Base-by-base conservation (phyloP, 53 echinoderm and acorn worm genomes). In the Echinarachnius parma region DNA sequence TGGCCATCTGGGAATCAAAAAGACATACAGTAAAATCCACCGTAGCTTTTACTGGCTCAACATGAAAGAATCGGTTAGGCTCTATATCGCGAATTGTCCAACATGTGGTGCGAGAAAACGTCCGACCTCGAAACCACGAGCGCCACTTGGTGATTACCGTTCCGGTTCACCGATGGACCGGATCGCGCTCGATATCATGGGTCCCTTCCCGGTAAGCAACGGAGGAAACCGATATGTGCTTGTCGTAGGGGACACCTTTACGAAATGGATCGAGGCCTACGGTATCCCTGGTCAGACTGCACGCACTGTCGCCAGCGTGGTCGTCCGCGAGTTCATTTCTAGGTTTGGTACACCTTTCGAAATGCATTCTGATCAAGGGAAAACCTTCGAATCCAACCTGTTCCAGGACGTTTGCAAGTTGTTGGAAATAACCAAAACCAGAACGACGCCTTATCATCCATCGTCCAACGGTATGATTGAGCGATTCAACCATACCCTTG, bases 311-410 rank as follows among this genome's bases (percentile, higher is more conserved):
- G 82, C 82, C 0, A 29, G 65, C 24, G 52, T 52, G 31, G 53
- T 81, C 2, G 81, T 85, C 1, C 55, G 69, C 34, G 90, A 82
- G 26, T 83, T 85, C 46, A 65, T 90, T 34, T 32, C 86, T 39
- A 44, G 83, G 34, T 80, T 76, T 47, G 83, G 86, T 8, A 49
- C 46, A 9, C 82, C 83, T 22, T 22, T 82, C 4, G 76, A 61
- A 30, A 62, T 90, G 32, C 90, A 87, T 35, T 79, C 79, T 37
- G 86, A 91, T 36, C 86, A 86, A 66, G 86, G 86, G 9, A 75
- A 54, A 14, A 91, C 59, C 9, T 91, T 76, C 60, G 82, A 86
- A 31, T 76, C 89, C 2, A 64, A 75, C 2, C 21, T 86, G 0
- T 79, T 90, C 31, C 66, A 78, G 39, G 45, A 75, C 5, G 54